phyloP scores from a whole-genome alignment of 2,888 invertebrate genomes.

The Schizotus pectinicornis region DNA sequence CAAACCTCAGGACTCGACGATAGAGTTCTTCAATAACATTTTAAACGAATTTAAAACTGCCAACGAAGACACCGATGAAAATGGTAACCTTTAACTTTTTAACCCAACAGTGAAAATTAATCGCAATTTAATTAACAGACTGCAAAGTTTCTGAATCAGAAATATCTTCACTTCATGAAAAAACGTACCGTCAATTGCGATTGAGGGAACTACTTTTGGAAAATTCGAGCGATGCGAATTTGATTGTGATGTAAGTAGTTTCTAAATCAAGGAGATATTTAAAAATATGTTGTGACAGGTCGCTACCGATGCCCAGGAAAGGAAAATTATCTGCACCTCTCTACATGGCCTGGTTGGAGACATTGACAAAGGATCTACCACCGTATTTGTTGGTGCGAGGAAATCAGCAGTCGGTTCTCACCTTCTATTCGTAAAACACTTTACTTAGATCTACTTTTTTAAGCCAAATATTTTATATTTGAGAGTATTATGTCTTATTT shows the following conservation, averaged over 20 bases:
- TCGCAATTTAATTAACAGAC: conserved; percentile 56
- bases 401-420: conserved; percentile 87
- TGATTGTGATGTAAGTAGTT: conserved; percentile 88
- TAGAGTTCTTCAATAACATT: conserved; percentile 74
- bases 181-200: conserved; percentile 89
- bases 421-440: conserved; percentile 77
- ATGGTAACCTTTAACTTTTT: conserved; percentile 39
- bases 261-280: neutral
- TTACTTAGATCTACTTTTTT: neutral
- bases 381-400: conserved; percentile 87
- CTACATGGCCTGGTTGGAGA: conserved; percentile 97
- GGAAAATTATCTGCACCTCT: conserved; percentile 88
- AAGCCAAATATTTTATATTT: conserved; percentile 15
- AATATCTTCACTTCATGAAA: conserved; percentile 76
- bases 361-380: conserved; percentile 86
- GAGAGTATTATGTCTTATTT: conserved; percentile 6
- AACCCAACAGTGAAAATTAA: neutral
- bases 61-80: conserved; percentile 46
- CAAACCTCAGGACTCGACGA: conserved; percentile 77
- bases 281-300: conserved; percentile 62
- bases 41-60: conserved; percentile 69
- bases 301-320: conserved; percentile 90
- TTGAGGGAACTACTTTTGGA: conserved; percentile 87
- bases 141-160: conserved; percentile 76
- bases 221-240: conserved; percentile 84